Evolutionary conservation across 2,797 vertebrate genomes (phyloP), one percentile per base, ranked within the genome.

Genomic region (Catamblyrhynchus diadema): DNA sequence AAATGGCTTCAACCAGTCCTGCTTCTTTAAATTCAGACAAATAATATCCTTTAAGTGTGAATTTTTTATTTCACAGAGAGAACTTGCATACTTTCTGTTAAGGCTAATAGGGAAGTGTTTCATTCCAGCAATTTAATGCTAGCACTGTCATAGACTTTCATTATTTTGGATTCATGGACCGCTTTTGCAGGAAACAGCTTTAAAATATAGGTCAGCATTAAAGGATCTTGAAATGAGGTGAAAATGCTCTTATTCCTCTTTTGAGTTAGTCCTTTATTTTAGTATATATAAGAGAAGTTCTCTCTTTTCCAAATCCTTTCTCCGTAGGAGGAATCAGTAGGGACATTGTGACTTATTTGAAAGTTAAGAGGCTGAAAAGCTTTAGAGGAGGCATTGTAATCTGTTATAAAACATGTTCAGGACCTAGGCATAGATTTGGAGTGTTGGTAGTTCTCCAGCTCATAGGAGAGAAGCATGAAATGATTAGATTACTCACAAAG

Each of bases 261-360:
- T 64, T 75, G 86, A 93, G 66, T 71, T 28, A 23, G 25, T 56
- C 32, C 13, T 90, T 92, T 95, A 85, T 92, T 95, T 86, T 86
- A 67, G 35, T 83, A 71, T 73, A 54, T 80, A 5, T 72, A 61
- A 41, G n/a, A 82, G 67, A 79, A 65, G 33, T 73, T 37, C 62
- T 93, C 39, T 91, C n/a, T 83, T 82, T 56, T 88, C 57, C 41
- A 90, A 95, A 96, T 93, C 83, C 82, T 92, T 92, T 94, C 73
- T 83, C 23, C 1, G 24, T 74, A 74, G 61, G 80, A 95, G 66
- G 71, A 95, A 79, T 93, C 88, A 81, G 74, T 65, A 86, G 80
- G 62, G 64, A 69, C 91, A 51, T 65, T 79, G 74, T 79, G 86
- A 80, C 19, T 94, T 96, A 79, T 17, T 61, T 90, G 62, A 70